A percentile compares a stretch with the other conserved stretches of the same genome.
Conservation (phyloP, 2,797 vertebrate species). For the Chromis chromis region DNA sequence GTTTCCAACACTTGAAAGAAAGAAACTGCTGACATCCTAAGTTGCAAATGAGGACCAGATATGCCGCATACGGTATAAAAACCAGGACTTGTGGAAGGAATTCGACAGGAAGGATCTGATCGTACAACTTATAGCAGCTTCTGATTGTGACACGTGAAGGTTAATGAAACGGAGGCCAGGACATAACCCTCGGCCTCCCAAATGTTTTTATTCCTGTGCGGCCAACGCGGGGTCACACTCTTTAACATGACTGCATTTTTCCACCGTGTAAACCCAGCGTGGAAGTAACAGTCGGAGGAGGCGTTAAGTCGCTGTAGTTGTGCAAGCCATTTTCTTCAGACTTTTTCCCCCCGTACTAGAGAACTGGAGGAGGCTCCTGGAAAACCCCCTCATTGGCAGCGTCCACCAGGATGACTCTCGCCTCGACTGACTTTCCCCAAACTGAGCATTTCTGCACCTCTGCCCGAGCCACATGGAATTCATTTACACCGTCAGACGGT, state of each 20-base stretch:
- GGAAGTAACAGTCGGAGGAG: conserved; percentile 60
- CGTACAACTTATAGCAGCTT: conserved; percentile 37
- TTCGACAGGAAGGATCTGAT: conserved; percentile 53
- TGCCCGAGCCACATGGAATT: conserved; percentile 83
- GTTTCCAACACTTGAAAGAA: conserved; percentile 72
- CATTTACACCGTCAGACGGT: conserved; percentile 81
- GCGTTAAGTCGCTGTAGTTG: conserved; percentile 61
- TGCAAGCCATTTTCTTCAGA: conserved; percentile 70
- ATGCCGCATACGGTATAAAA: conserved; percentile 51
- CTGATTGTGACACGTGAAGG: conserved; percentile 42
- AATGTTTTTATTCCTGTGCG: conserved; percentile 37
- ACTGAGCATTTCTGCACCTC: conserved; percentile 79
- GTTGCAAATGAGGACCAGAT: conserved; percentile 80
- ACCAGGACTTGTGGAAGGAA: conserved; percentile 57
- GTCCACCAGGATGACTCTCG: conserved; percentile 76
- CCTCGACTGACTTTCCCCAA: conserved; percentile 81
- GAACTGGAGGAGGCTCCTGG: conserved; percentile 77
- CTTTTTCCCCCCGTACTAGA: conserved; percentile 66
- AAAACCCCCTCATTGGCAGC: conserved; percentile 79
- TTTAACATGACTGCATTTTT: conserved; percentile 78
- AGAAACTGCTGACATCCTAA: conserved; percentile 76
- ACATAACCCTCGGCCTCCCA: conserved; percentile 51
- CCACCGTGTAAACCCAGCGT: conserved; percentile 71
- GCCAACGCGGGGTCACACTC: conserved; percentile 50
- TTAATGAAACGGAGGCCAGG: conserved; percentile 55